Evolutionary conservation across 1,140 invertebrate species (phyloP), one percentile per base, ranked within the genome.

Genomic region (Dermatophagoides farinae): DNA sequence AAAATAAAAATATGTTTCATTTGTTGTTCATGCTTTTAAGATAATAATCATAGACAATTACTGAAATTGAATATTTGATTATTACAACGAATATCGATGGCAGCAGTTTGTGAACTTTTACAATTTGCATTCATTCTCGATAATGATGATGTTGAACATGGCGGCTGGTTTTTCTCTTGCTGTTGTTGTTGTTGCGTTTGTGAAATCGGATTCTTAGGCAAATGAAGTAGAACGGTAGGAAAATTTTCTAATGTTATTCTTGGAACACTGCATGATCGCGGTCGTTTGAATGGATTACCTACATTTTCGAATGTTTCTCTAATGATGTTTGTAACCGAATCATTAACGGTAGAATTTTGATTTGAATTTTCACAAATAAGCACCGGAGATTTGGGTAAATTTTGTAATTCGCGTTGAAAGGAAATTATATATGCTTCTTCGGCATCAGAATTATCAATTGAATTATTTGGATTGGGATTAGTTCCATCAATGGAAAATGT

Each of bases 341-440:
- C 10, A 31, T 10, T 40, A n/a, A 47, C 31, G 8, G 18, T n/a
- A 14, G 43, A n/a, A 8, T 47, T 16, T 31, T 11, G 12, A 43
- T 6, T 10, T 9, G 14, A 37, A 16, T 14, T 16, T 14, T 31
- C 37, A 6, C 9, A 14, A 14, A 20, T 40, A 11, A 46, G 55
- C 8, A 43, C 49, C 14, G 69, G 65, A 62, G 75, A 74, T 54
- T 74, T 72, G 0, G 76, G 76, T 55, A 77, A 66, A 63, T 77
- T 77, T 65, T 77, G 76, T 6, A 77, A 67, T 57, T 76, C 73
- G 55, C 73, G 69, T 66, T 77, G 76, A 63, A 77, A 77, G 4
- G 74, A 73, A 14, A 73, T 65, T 37, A 77, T 76, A 58, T 77
- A 75, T 54, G 74, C 72, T 66, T 77, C 75, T 22, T 61, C 65